Percentiles rank a stretch among this genome's conserved stretches.
Evolutionary conservation across 2,888 invertebrate genomes (phyloP).

Genomic region (Epicampocera succincta): DNA sequence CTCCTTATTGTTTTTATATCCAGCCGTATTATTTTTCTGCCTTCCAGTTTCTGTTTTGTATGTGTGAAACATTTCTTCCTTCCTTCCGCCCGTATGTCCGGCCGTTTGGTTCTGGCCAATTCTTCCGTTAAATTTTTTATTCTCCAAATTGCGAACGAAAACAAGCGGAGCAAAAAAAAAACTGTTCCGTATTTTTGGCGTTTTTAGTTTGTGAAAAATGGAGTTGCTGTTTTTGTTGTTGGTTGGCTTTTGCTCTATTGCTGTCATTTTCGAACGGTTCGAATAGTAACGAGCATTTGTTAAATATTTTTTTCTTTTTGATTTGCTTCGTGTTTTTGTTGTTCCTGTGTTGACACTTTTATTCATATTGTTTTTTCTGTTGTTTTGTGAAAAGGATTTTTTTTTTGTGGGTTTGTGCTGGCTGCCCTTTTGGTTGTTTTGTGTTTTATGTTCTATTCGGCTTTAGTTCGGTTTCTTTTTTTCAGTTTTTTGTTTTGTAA

Average conservation of each 20-base stretch:
- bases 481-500: constrained; percentile 32
- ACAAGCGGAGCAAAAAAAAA: constrained; percentile 7
- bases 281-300: constrained; percentile 50
- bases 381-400: constrained; percentile 32
- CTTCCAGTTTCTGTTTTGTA: constrained; percentile 53
- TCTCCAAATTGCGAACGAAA: constrained; percentile 27
- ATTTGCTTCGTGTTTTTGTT: constrained; percentile 36
- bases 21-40: constrained; percentile 27
- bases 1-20: constrained; percentile 21
- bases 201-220: constrained; percentile 28
- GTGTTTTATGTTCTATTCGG: constrained; percentile 10
- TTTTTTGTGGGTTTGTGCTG: constrained; percentile 14
- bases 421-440: constrained; percentile 33
- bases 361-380: constrained; percentile 48
- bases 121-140: constrained; percentile 61
- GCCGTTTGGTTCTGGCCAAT: constrained; percentile 51
- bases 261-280: constrained; percentile 33
- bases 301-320: constrained; percentile 26
- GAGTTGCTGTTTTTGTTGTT: constrained; percentile 24
- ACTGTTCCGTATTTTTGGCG: constrained; percentile 38
- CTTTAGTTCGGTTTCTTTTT: constrained; percentile 25
- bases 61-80: constrained; percentile 73
- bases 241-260: constrained; percentile 37
- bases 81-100: constrained; percentile 69
- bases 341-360: constrained; percentile 62